Conservation (phyloP, 2,797 vertebrate species). For the Mormyrops attenuatus region DNA sequence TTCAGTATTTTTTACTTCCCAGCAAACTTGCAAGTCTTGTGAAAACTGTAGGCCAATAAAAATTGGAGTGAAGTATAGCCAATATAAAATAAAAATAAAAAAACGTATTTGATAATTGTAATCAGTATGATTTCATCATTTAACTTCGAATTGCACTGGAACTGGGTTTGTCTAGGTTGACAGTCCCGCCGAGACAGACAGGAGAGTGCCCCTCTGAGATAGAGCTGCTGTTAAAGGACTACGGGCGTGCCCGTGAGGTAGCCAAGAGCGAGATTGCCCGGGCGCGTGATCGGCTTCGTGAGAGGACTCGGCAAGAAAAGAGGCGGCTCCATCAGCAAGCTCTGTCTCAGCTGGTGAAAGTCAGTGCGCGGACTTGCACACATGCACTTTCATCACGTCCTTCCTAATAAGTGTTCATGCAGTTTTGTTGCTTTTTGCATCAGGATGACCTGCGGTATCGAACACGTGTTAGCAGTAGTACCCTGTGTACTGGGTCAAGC, state of each 20-base stretch:
- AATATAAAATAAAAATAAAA: not conserved
- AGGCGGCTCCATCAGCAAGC: slow-evolving; percentile 75
- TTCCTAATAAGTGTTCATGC: not conserved
- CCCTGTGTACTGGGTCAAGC: slow-evolving; percentile 78
- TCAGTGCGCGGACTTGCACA: slow-evolving; percentile 36
- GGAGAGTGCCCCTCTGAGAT: slow-evolving; percentile 73
- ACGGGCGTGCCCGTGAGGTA: slow-evolving; percentile 80
- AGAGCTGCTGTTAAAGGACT: slow-evolving; percentile 77
- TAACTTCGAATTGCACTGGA: not conserved
- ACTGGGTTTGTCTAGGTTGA: slow-evolving; percentile 50
- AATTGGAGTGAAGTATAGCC: not conserved
- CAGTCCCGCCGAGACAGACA: slow-evolving; percentile 50
- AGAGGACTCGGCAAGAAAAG: slow-evolving; percentile 82
- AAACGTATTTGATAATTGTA: not conserved
- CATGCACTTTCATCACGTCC: not conserved
- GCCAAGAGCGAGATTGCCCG: slow-evolving; percentile 81
- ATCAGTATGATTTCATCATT: not conserved
- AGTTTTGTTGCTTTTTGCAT: not conserved
- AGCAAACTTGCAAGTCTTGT: not conserved
- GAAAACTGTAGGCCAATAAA: not conserved
- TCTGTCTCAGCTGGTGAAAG: slow-evolving; percentile 68
- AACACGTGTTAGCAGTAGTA: slow-evolving; percentile 74
- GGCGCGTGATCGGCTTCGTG: slow-evolving; percentile 74
- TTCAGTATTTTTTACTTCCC: not conserved
- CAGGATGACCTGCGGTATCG: slow-evolving; percentile 81